Evolutionary conservation across 2,113 vertebrate genomes (phyloP), one percentile per base, ranked within the genome.

Genomic region (Crocuta crocuta): DNA sequence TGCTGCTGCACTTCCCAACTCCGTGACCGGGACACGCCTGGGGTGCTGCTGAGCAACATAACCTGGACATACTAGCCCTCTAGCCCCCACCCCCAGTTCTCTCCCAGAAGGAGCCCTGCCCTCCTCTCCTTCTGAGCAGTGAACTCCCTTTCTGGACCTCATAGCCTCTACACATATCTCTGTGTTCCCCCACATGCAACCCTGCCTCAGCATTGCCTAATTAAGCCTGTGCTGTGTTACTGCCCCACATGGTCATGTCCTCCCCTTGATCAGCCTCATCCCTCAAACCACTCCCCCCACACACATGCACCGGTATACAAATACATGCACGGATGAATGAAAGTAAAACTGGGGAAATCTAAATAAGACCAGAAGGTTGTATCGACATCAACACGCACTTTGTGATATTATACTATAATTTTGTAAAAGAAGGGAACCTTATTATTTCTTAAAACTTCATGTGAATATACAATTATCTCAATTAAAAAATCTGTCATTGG

Each of bases 241-340:
- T 19, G n/a, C 24, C 58, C 35, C 55, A n/a, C 35, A 7, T 2
- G 0, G n/a, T 90, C 28, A 65, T 3, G 33, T 28, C 16, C 50
- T 65, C 48, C 15, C 23, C 48, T 45, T 48, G 17, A n/a, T 35
- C 58, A 16, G 9, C 33, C 35, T 39, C 24, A 68, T 0, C 7
- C 50, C 11, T 53, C 45, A 39, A 13, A 9, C 10, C 35, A 21
- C 0, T 50, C 58, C 19, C 1, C 58, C 19, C 74, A 76, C 0
- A 39, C 11, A 65, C 39, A 23, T 17, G 26, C 24, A 10, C 4
- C 2, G 0, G 39, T 12, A n/a, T 4, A 1, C 4, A 19, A 0
- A 23, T 5, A 24, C 58, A 76, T 39, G 12, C 43, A 28, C n/a
- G 12, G 2, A 39, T 8, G 28, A 91, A 45, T 17, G 19, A n/a